phyloP scores from a whole-genome alignment of 2,888 invertebrate species.

The Onthophagus sagittarius region DNA sequence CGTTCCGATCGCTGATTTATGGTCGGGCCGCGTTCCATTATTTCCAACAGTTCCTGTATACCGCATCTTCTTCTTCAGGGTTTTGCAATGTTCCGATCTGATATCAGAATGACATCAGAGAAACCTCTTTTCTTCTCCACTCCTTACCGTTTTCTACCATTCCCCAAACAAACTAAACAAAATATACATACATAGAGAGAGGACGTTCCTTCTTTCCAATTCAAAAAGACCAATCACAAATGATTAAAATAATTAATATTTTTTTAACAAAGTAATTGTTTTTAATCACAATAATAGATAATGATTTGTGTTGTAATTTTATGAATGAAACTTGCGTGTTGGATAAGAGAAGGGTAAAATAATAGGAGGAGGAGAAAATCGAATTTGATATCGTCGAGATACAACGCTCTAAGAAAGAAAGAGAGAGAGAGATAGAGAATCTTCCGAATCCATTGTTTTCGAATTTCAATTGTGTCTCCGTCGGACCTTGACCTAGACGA shows the following conservation, averaged over 20 bases:
- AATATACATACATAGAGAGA: neutral
- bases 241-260: no score
- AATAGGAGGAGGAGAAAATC: constrained; percentile 8
- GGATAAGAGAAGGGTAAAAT: no score
- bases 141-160: neutral
- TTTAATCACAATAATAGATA: no score
- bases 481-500: constrained; percentile 40
- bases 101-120: neutral
- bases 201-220: no score
- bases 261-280: no score
- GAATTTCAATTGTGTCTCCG: constrained; percentile 37
- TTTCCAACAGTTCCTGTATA: neutral
- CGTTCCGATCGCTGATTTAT: constrained; percentile 5
- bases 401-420: neutral
- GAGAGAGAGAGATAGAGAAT: constrained; percentile 27
- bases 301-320: no score
- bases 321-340: no score
- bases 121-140: neutral
- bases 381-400: constrained; percentile 30
- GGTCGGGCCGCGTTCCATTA: constrained; percentile 6
- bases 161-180: neutral
- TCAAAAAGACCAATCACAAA: no score
- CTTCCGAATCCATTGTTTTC: constrained; percentile 35
- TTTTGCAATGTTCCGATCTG: neutral
- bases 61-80: neutral